Base-by-base conservation (phyloP, 92 coral and sea anemone species). In the Paramuricea clavata region DNA sequence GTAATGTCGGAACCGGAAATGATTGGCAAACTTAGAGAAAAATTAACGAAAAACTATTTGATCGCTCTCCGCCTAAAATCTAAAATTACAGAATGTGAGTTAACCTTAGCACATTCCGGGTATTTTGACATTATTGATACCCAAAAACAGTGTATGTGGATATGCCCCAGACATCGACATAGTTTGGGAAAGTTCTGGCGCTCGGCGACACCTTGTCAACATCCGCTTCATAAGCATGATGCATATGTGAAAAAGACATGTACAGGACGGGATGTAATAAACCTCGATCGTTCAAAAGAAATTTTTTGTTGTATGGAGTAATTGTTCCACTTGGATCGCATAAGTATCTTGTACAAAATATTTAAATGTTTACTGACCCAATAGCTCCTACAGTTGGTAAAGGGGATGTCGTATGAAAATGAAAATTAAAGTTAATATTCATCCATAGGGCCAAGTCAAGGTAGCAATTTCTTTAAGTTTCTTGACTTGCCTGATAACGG, bases 111-210 rank as follows among this genome's bases (percentile, higher is more conserved):
- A 15, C 28, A 41, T 22, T 67, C 74, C 36, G 76, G 69, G 25
- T 30, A 43, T 23, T 43, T 77, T 49, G 67, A 50, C 39, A 50
- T 57, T 30, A 34, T 21, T 28, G 67, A 79, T 8, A 19, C 69
- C 2, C 67, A 49, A 47, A 54, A 32, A 12, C 49, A 42, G 78
- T 27, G 61, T 26, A 79, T 54, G 76, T 49, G 74, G 74, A 35
- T 79, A 11, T 79, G 84, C 76, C 26, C 69, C n/a, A 49, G 59
- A 19, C 84, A 79, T 26, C 76, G 84, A 22, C 84, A 79, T 32
- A 79, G 34, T 41, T 26, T 79, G 25, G 84, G 84, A 59, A 79
- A 57, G 61, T 79, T 79, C 47, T 79, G 84, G 77, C 42, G 42
- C 8, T 23, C 32, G 33, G 36, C 69, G 23, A 79, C 84, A 54